Evolutionary conservation across 2,113 vertebrate genomes (phyloP).

Genomic region (Saguinus midas): DNA sequence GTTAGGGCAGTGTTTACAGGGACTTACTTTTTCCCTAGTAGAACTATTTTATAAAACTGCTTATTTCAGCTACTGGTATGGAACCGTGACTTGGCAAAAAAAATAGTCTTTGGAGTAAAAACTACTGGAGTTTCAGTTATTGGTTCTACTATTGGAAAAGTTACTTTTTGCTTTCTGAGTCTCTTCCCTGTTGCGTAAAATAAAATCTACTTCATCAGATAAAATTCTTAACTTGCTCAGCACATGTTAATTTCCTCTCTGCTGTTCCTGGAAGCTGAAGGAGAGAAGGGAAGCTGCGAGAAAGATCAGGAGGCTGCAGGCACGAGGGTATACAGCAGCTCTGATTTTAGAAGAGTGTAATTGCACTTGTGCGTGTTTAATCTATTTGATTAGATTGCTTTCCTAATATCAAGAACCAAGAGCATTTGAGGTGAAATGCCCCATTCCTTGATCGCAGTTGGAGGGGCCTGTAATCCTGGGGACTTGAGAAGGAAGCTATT

Average conservation of each 20-base stretch:
- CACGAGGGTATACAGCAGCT: rapidly evolving
- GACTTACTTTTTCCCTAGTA: background rate
- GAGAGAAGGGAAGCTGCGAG: background rate
- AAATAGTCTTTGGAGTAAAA: background rate
- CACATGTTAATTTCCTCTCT: background rate
- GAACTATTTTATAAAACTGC: background rate
- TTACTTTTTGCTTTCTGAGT: background rate
- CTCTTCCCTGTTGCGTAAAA: background rate
- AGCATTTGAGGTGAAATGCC: background rate
- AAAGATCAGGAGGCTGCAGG: background rate
- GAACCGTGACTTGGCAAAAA: background rate
- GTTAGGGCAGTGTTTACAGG: background rate
- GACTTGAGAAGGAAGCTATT: background rate
- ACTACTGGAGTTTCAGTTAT: background rate
- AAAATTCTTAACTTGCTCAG: background rate
- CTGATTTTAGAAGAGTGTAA: background rate
- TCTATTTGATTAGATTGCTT: background rate
- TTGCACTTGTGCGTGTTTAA: background rate
- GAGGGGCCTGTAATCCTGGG: background rate
- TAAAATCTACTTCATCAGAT: background rate
- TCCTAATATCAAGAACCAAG: background rate
- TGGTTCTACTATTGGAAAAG: background rate
- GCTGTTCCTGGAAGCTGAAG: background rate
- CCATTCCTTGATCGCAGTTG: background rate
- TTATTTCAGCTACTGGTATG: background rate